Percentiles rank a stretch among this genome's conserved stretches.
These are phyloP conservation scores for Dendrolimus houi DNA, from an alignment of 2,888 invertebrate genomes.

Conservation along the genomic window DNA sequence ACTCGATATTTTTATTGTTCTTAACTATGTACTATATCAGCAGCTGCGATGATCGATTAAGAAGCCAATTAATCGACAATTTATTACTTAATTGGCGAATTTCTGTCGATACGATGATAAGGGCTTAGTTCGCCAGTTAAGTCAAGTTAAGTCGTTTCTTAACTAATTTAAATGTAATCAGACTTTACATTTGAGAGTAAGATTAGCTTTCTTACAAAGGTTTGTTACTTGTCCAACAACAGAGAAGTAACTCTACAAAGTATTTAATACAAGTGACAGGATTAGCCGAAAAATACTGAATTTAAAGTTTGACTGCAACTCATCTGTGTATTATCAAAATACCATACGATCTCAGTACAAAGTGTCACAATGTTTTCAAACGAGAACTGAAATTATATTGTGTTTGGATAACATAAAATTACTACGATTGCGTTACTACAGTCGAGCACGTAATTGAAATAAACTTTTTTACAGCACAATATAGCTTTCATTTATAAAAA, in stretches of 20 bases:
- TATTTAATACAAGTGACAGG: neutral
- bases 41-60: too few relatives aligned
- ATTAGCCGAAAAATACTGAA: neutral
- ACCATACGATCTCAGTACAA: constrained; percentile 2
- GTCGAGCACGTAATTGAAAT: constrained; percentile 7
- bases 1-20: too few relatives aligned
- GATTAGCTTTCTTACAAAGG: too few relatives aligned
- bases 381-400: constrained; percentile 20
- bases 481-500: too few relatives aligned
- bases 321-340: neutral
- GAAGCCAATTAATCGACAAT: too few relatives aligned
- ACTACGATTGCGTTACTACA: constrained; percentile 30
- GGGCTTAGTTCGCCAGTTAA: too few relatives aligned
- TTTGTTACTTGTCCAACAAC: too few relatives aligned
- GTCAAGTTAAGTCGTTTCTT: neutral
- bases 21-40: too few relatives aligned
- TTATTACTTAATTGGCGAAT: too few relatives aligned
- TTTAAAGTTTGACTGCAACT: neutral
- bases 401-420: constrained; percentile 43
- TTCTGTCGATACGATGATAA: too few relatives aligned
- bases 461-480: too few relatives aligned
- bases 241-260: too few relatives aligned
- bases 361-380: constrained; percentile 45
- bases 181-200: neutral
- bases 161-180: neutral